Evolutionary conservation across 2,888 invertebrate genomes (phyloP).

Genomic region (Dascillus cervinus): DNA sequence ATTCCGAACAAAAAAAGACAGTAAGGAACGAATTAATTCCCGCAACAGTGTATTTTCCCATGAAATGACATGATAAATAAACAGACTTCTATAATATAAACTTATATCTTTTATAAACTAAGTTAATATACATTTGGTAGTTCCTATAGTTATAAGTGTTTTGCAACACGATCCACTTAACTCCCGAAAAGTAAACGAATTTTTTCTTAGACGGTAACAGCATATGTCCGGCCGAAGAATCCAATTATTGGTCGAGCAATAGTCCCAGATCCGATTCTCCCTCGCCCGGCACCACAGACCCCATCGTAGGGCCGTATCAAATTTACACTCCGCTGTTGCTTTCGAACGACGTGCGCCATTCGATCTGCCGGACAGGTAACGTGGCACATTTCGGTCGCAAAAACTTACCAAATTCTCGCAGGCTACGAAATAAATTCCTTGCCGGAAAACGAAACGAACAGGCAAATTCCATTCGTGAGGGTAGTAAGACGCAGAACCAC

Average conservation of each 20-base stretch:
- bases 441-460: slow-evolving; percentile 29
- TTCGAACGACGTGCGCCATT: slow-evolving; percentile 17
- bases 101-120: too few relatives aligned
- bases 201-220: slow-evolving; percentile 17
- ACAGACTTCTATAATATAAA: too few relatives aligned
- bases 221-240: slow-evolving; percentile 27
- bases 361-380: slow-evolving; percentile 21
- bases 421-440: too few relatives aligned
- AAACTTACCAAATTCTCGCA: too few relatives aligned
- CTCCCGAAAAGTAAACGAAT: too few relatives aligned
- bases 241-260: slow-evolving; percentile 36
- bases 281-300: slow-evolving; percentile 29
- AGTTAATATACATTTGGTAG: too few relatives aligned
- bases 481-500: slow-evolving; percentile 77
- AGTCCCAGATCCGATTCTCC: slow-evolving; percentile 38
- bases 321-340: slow-evolving; percentile 25
- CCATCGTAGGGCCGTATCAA: slow-evolving; percentile 29
- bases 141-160: too few relatives aligned
- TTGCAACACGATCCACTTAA: too few relatives aligned
- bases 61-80: too few relatives aligned
- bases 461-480: slow-evolving; percentile 44
- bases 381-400: background rate
- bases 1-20: too few relatives aligned
- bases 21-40: too few relatives aligned
- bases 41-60: too few relatives aligned